Conservation (phyloP, 2,797 vertebrate species). For the Gallinago solitaria region DNA sequence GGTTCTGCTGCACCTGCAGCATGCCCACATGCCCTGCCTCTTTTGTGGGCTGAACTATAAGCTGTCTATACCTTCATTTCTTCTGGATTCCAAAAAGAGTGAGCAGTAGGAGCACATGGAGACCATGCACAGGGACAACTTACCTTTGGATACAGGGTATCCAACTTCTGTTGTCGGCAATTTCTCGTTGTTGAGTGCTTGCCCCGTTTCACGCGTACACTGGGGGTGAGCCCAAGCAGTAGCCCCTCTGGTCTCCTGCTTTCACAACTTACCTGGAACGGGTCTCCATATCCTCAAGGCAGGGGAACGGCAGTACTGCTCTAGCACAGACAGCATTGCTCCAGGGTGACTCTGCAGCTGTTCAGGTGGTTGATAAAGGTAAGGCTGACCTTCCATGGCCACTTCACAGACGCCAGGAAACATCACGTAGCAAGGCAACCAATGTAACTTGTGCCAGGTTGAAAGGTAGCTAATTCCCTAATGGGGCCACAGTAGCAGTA, state of each 20-base stretch:
- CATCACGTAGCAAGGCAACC: neutral
- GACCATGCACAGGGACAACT: neutral
- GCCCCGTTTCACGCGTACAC: rapidly evolving
- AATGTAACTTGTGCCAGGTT: neutral
- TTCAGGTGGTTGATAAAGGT: rapidly evolving
- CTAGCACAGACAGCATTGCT: neutral
- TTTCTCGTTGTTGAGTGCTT: neutral
- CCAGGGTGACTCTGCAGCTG: neutral
- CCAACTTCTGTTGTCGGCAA: neutral
- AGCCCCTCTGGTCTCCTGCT: neutral
- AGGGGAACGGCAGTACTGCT: neutral
- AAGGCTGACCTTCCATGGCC: neutral
- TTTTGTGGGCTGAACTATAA: neutral
- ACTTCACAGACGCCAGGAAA: neutral
- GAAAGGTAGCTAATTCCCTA: neutral
- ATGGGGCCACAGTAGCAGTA: neutral
- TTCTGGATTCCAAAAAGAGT: neutral
- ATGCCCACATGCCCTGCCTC: neutral
- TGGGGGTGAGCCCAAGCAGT: neutral
- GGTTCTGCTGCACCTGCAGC: neutral
- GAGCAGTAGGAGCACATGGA: neutral
- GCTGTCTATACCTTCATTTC: neutral
- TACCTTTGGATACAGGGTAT: no score
- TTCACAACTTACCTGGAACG: neutral
- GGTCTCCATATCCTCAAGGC: neutral